These are phyloP conservation scores for Bufo bufo DNA, from an alignment of 2,113 vertebrate genomes.

Conservation along the genomic window DNA sequence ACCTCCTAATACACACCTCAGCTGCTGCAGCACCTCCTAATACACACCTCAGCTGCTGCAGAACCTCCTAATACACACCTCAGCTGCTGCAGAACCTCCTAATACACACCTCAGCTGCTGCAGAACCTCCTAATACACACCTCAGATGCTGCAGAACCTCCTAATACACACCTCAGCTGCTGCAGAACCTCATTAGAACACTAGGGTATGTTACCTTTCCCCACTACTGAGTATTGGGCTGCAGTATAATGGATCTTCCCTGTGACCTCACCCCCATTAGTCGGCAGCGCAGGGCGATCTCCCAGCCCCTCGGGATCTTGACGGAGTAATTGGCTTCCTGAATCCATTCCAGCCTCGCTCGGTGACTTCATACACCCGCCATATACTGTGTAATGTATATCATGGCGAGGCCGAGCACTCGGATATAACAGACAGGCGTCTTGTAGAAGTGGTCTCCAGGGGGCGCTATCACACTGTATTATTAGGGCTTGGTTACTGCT, in stretches of 20 bases:
- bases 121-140: too few relatives aligned
- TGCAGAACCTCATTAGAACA: not conserved
- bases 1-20: too few relatives aligned
- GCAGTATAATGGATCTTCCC: slow-evolving; percentile 2
- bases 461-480: not conserved
- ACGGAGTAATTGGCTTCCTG: slow-evolving; percentile 32
- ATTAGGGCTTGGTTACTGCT: too few relatives aligned
- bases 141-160: too few relatives aligned
- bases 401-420: not conserved
- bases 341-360: not conserved
- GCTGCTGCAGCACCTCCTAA: too few relatives aligned
- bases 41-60: too few relatives aligned
- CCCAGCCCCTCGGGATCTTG: not conserved
- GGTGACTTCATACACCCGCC: not conserved
- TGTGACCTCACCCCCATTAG: slow-evolving; percentile 38
- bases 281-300: not conserved
- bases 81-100: too few relatives aligned
- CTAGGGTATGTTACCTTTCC: too few relatives aligned
- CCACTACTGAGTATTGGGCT: not conserved
- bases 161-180: not conserved
- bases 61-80: too few relatives aligned
- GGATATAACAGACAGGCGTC: not conserved
- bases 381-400: not conserved
- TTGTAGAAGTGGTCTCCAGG: not conserved
- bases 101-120: too few relatives aligned